Conservation (phyloP, 1,140 invertebrate genomes). For the Ceratina calcarata region DNA sequence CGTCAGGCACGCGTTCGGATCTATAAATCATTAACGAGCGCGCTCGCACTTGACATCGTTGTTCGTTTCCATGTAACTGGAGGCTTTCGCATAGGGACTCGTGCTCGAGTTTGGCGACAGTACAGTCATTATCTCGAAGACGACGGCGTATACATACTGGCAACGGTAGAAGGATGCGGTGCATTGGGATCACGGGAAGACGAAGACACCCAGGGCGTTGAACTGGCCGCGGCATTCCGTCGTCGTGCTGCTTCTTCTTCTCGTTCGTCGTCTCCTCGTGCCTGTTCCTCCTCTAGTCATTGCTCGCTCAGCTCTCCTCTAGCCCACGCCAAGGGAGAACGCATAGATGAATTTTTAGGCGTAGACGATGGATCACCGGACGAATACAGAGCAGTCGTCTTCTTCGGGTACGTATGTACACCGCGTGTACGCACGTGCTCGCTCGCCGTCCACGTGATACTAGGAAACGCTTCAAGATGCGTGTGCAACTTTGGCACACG, state of each 20-base stretch:
- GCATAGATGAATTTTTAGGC: slow-evolving; percentile 69
- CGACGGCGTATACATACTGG: neutral
- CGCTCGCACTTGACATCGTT: slow-evolving; percentile 43
- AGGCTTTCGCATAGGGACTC: neutral
- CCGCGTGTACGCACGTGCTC: slow-evolving; percentile 40
- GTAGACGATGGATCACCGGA: slow-evolving; percentile 59
- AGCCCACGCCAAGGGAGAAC: neutral
- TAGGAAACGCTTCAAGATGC: slow-evolving; percentile 47
- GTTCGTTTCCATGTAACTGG: slow-evolving; percentile 37
- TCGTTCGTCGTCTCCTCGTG: neutral
- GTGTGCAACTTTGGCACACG: slow-evolving; percentile 50
- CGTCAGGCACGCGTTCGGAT: neutral
- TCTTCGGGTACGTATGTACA: slow-evolving; percentile 22
- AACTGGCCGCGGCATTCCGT: slow-evolving; percentile 68
- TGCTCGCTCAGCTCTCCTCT: neutral
- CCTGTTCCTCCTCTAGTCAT: neutral
- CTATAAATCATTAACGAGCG: slow-evolving; percentile 44
- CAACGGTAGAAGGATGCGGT: slow-evolving; percentile 30
- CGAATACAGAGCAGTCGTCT: slow-evolving; percentile 61
- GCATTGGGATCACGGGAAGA: slow-evolving; percentile 55
- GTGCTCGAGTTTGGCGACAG: slow-evolving; percentile 58
- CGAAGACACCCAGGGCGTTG: slow-evolving; percentile 64
- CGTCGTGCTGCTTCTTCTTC: slow-evolving; percentile 44
- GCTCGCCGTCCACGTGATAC: slow-evolving; percentile 44
- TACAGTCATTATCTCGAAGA: slow-evolving; percentile 57